These are phyloP conservation scores for Tiliacea citrago DNA, from an alignment of 2,888 invertebrate species.

Conservation along the genomic window DNA sequence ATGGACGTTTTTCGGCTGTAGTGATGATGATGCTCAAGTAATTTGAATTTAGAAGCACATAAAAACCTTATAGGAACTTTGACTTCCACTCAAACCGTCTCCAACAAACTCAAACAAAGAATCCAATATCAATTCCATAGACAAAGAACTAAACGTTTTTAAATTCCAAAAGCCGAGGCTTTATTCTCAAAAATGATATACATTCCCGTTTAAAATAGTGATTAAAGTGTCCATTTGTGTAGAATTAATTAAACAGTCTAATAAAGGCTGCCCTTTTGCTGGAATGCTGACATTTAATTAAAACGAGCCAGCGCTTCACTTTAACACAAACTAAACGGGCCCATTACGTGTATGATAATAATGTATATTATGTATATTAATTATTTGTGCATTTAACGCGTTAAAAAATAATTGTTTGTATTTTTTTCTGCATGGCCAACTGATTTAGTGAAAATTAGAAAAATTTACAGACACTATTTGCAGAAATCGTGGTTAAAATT, in stretches of 20 bases:
- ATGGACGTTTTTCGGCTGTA: too few species aligned
- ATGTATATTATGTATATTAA: conserved; percentile 53
- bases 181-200: conserved; percentile 69
- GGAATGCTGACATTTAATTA: conserved; percentile 87
- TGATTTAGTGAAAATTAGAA: conserved; percentile 1
- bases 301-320: conserved; percentile 68
- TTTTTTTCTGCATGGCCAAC: not conserved
- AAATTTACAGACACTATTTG: too few species aligned
- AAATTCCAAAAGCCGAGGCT: conserved; percentile 43
- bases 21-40: too few species aligned
- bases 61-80: not conserved
- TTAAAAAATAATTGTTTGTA: conserved; percentile 30
- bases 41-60: conserved; percentile 13
- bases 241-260: conserved; percentile 72
- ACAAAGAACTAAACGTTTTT: conserved; percentile 52
- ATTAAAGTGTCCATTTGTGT: conserved; percentile 69
- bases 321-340: conserved; percentile 75
- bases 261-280: conserved; percentile 81
- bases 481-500: not conserved
- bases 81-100: not conserved
- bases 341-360: conserved; percentile 75
- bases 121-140: conserved; percentile 46
- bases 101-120: conserved; percentile 41
- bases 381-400: conserved; percentile 32
- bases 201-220: conserved; percentile 71